Evolutionary conservation across 2,888 invertebrate genomes (phyloP).

Genomic region (Bursaphelenchus okinawaensis): DNA sequence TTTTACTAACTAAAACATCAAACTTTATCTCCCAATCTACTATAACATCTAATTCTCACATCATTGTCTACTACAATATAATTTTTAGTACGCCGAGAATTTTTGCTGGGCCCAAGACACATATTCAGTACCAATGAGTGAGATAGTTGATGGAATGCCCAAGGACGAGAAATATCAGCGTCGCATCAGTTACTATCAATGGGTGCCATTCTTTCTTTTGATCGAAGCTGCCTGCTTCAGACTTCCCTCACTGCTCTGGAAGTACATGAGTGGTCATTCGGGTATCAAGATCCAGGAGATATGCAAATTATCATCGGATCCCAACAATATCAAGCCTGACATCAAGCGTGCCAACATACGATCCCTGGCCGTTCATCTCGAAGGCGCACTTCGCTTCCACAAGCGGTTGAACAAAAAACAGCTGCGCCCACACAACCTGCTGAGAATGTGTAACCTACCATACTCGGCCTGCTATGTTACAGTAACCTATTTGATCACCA

Average conservation of each 20-base stretch:
- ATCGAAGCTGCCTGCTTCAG: conserved; percentile 55
- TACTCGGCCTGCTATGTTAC: conserved; percentile 57
- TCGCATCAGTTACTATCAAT: conserved; percentile 49
- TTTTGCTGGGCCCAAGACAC: conserved; percentile 52
- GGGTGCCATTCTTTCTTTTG: conserved; percentile 56
- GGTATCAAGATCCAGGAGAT: conserved; percentile 46
- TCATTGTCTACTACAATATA: too few species aligned
- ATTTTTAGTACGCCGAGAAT: conserved; percentile 48
- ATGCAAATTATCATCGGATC: conserved; percentile 52
- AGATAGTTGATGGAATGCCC: conserved; percentile 42
- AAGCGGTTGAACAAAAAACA: conserved; percentile 51
- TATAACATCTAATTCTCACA: too few species aligned
- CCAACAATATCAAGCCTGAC: conserved; percentile 58
- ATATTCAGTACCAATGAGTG: conserved; percentile 47
- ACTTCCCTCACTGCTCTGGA: conserved; percentile 54
- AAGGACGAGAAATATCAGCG: conserved; percentile 35
- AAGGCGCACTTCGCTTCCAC: conserved; percentile 57
- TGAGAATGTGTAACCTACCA: conserved; percentile 54
- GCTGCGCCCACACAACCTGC: conserved; percentile 48
- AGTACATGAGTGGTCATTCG: conserved; percentile 54
- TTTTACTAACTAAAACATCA: background rate
- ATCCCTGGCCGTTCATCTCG: conserved; percentile 51
- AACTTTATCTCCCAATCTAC: background rate
- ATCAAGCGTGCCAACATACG: conserved; percentile 52
- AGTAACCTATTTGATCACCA: conserved; percentile 49